Percentiles rank a stretch among this genome's conserved stretches.
Evolutionary conservation across 2,797 vertebrate species (phyloP).

Genomic region (Notolabrus celidotus): DNA sequence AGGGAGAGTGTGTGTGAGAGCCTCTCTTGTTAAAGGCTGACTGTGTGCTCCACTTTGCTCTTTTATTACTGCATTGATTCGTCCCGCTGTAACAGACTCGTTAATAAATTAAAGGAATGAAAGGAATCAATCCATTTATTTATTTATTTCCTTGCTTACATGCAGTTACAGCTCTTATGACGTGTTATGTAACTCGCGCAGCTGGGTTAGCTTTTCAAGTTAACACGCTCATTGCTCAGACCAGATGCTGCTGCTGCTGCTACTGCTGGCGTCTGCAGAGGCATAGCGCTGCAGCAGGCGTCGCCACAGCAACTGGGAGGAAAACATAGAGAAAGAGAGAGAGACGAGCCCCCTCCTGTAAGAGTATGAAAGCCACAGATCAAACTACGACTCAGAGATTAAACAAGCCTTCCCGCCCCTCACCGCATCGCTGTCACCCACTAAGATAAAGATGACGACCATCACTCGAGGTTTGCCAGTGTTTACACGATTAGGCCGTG

Average conservation of each 20-base stretch:
- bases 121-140: constrained; percentile 14
- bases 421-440: constrained; percentile 19
- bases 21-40: not conserved
- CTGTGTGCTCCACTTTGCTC: constrained; percentile 1
- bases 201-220: constrained; percentile 25
- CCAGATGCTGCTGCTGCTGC: constrained; percentile 41
- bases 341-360: constrained; percentile 27
- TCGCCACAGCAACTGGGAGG: constrained; percentile 77
- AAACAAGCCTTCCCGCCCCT: constrained; percentile 54
- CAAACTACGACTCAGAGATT: constrained; percentile 58
- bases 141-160: not conserved
- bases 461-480: constrained; percentile 31
- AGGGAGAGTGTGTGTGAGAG: not conserved
- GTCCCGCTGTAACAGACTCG: constrained; percentile 13
- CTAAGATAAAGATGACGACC: constrained; percentile 47
- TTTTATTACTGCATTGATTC: constrained; percentile 9
- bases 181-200: constrained; percentile 46
- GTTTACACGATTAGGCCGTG: constrained; percentile 43
- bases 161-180: constrained; percentile 1
- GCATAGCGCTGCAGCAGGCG: constrained; percentile 62
- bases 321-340: constrained; percentile 23
- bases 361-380: constrained; percentile 55
- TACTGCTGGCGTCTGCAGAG: constrained; percentile 57
- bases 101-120: constrained; percentile 5
- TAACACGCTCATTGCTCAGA: constrained; percentile 17